Conservation (phyloP, 2,113 vertebrate species). For the Thinocorus orbignyianus region DNA sequence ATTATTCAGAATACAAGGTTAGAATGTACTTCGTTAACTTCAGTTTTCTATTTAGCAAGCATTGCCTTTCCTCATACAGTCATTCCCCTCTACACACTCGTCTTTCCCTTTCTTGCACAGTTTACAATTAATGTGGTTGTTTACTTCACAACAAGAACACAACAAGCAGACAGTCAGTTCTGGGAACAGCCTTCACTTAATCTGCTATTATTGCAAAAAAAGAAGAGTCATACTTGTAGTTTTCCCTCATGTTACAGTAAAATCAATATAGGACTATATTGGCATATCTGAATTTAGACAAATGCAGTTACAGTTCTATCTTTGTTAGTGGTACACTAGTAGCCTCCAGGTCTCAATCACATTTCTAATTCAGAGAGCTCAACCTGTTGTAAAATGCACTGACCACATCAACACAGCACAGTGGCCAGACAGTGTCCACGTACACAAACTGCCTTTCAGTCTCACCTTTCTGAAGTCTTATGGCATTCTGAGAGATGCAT, state of each 20-base stretch:
- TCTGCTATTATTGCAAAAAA: background rate
- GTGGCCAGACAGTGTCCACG: background rate
- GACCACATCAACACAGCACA: background rate
- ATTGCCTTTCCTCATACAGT: background rate
- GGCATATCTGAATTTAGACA: background rate
- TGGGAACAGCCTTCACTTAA: background rate
- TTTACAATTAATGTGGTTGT: background rate
- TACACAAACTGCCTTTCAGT: background rate
- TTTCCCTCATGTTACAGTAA: background rate
- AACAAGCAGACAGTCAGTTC: background rate
- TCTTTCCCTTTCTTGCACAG: background rate
- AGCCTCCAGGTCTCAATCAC: background rate
- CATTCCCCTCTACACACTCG: background rate
- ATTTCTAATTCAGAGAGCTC: background rate
- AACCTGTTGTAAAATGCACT: background rate
- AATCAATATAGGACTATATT: background rate
- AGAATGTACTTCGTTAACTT: background rate
- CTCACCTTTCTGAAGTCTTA: background rate
- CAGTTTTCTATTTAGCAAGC: background rate
- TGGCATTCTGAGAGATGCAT: background rate
- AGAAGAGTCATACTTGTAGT: background rate
- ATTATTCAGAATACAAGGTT: background rate
- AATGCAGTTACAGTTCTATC: background rate
- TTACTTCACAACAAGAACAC: background rate
- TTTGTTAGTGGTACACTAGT: background rate